Evolutionary conservation across 2,888 invertebrate genomes (phyloP), one percentile per base, ranked within the genome.

Genomic region (Nysson spinosus): DNA sequence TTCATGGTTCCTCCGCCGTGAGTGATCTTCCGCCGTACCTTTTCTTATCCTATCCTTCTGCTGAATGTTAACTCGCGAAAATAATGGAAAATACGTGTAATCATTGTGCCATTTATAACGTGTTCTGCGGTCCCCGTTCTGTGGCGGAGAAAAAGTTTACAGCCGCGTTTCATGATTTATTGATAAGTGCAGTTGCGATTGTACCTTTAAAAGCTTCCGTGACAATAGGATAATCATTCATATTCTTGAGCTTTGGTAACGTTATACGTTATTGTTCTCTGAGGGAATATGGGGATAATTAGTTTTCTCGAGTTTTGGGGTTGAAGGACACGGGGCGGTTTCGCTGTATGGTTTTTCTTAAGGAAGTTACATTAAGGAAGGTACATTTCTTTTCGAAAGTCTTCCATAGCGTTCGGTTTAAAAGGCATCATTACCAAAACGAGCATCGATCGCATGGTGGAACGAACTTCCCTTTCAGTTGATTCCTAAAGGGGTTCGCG

Each of bases 1-100:
- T 76, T 79, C 76, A 67, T 58, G 52, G 43, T 42, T 26, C 39
- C 28, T 39, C 55, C 42, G 43, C 26, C 42, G 24, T 34, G 54
- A 28, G 17, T 50, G 46, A 47, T 44, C 68, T 37, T 56, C 44
- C 57, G 39, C 47, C 46, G 30, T 69, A 46, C 28, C 30, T 26
- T 35, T 51, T 14, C 9, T 12, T 5, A n/a, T 2, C 4, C 0
- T 34, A 7, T 32, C 1, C 3, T 32, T 7, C 9, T 28, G n/a
- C 9, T 17, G 6, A n/a, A 34, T 5, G 7, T 14, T 12, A 34
- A 34, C 16, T 4, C 30, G 30, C 6, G 30, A 11, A 30, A 11
- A 14, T 49, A 1, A 3, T 14, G 17, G 4, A 2, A 32, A 37
- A 57, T n/a, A 28, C 30, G 30, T 30, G n/a, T n/a, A 35, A 24